Evolutionary conservation across 2,888 invertebrate genomes (phyloP).

Genomic region (Phorcus lineatus): DNA sequence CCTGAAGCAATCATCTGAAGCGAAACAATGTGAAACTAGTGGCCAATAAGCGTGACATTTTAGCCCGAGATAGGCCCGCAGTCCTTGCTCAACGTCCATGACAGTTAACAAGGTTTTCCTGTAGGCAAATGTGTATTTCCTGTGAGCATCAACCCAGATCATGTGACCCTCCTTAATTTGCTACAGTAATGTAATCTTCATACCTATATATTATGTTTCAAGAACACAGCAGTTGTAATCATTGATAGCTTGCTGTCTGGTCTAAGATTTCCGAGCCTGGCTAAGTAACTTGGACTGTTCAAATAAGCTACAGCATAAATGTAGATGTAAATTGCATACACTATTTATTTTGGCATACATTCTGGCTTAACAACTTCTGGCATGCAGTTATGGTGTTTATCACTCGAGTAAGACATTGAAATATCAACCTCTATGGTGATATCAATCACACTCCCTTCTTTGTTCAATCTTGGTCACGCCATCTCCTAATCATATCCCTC

Average conservation of each 20-base stretch:
- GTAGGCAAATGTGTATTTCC: not conserved
- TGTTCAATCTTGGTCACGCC: no score
- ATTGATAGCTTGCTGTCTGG: not conserved
- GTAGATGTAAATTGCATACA: no score
- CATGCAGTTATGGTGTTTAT: no score
- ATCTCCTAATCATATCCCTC: no score
- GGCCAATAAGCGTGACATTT: not conserved
- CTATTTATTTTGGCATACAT: no score
- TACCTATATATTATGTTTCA: conserved; percentile 6
- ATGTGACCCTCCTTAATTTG: not conserved
- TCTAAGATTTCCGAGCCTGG: not conserved
- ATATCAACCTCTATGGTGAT: no score
- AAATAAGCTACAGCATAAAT: no score
- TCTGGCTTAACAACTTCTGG: no score
- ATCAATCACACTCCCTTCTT: no score
- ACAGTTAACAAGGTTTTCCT: conserved; percentile 10
- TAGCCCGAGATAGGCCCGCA: not conserved
- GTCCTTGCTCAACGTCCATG: not conserved
- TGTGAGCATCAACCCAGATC: not conserved
- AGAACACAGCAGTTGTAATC: not conserved
- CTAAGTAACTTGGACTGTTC: no score
- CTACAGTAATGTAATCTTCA: conserved; percentile 2
- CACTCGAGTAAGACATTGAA: no score
- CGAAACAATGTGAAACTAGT: not conserved
- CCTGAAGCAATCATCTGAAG: not conserved